These are phyloP conservation scores for Nettapus auritus DNA, from an alignment of 2,113 vertebrate genomes.

Conservation along the genomic window DNA sequence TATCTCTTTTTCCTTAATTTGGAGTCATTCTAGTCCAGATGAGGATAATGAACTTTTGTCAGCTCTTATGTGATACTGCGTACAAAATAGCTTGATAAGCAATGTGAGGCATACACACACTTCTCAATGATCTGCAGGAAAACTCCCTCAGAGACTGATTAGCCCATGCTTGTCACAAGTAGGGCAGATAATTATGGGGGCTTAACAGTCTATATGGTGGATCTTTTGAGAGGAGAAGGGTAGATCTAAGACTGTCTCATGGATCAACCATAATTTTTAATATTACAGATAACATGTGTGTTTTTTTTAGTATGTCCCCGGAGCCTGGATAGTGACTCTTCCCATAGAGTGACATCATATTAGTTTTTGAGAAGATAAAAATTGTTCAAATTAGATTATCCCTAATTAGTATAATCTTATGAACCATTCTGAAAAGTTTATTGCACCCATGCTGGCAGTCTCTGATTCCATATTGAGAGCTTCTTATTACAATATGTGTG, in stretches of 20 bases:
- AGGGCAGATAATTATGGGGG: slow-evolving; percentile 87
- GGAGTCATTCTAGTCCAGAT: slow-evolving; percentile 77
- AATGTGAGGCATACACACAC: slow-evolving; percentile 74
- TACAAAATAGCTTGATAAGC: slow-evolving; percentile 83
- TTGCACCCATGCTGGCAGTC: slow-evolving; percentile 72
- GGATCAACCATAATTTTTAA: slow-evolving; percentile 83
- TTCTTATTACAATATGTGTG: slow-evolving; percentile 71
- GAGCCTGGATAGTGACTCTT: slow-evolving; percentile 76
- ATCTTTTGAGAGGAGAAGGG: slow-evolving; percentile 85
- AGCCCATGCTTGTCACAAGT: slow-evolving; percentile 88
- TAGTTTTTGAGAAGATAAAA: slow-evolving; percentile 79
- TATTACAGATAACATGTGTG: slow-evolving; percentile 79
- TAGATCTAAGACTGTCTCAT: slow-evolving; percentile 83
- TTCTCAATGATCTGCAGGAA: slow-evolving; percentile 82
- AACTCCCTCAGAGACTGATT: slow-evolving; percentile 95
- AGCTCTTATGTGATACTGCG: slow-evolving; percentile 75
- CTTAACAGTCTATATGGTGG: slow-evolving; percentile 85
- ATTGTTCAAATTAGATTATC: slow-evolving; percentile 85
- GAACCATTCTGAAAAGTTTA: slow-evolving; percentile 82
- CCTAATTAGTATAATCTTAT: slow-evolving; percentile 84
- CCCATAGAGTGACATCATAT: slow-evolving; percentile 79
- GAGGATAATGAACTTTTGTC: slow-evolving; percentile 84
- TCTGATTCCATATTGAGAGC: slow-evolving; percentile 73
- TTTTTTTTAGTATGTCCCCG: slow-evolving; percentile 60
- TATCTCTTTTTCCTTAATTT: slow-evolving; percentile 76